These are phyloP conservation scores for Spodoptera exigua DNA, from an alignment of 2,888 invertebrate species.

Conservation along the genomic window DNA sequence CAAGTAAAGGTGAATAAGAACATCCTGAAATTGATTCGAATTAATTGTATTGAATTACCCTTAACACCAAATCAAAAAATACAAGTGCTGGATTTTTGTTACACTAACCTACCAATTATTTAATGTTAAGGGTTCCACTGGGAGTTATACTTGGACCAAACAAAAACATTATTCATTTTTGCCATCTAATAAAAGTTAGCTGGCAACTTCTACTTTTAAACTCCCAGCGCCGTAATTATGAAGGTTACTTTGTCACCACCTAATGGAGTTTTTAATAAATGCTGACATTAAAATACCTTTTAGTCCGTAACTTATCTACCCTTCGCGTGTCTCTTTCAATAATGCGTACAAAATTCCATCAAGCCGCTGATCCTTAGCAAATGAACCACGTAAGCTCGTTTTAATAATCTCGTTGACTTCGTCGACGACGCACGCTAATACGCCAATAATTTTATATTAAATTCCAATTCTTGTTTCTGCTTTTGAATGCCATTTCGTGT, in stretches of 20 bases:
- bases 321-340: slow-evolving; percentile 13
- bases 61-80: no score
- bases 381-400: slow-evolving; percentile 39
- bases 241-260: not conserved
- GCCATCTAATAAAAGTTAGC: no score
- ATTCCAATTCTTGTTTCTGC: slow-evolving; percentile 19
- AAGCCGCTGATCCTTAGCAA: slow-evolving; percentile 22
- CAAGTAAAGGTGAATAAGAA: no score
- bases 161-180: no score
- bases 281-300: slow-evolving; percentile 9
- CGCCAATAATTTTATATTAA: slow-evolving; percentile 27
- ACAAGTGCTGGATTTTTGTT: no score
- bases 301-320: not conserved
- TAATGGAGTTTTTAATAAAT: slow-evolving; percentile 3
- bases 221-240: no score
- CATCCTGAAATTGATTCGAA: no score
- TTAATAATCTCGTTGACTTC: slow-evolving; percentile 30
- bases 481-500: not conserved
- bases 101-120: no score
- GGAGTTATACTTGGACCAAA: not conserved
- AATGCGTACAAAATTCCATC: slow-evolving; percentile 23
- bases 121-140: not conserved
- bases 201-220: no score
- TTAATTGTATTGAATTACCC: no score
- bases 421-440: slow-evolving; percentile 11